These are phyloP conservation scores for Gallinago undulata DNA, from an alignment of 2,113 vertebrate genomes.

Conservation along the genomic window DNA sequence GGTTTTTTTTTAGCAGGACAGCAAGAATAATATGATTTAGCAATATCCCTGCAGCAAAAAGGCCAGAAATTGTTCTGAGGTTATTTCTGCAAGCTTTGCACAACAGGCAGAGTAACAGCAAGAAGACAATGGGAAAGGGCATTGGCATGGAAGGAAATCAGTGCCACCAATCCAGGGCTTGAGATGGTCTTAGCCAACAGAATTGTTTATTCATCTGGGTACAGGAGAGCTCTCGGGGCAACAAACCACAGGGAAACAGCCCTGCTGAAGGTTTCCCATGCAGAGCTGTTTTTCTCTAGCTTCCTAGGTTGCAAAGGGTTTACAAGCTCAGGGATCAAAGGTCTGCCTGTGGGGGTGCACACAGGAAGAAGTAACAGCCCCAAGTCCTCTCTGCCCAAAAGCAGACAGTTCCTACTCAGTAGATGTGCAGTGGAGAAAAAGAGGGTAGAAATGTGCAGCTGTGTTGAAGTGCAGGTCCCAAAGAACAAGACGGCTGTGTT, in stretches of 20 bases:
- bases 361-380: background rate
- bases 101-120: background rate
- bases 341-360: background rate
- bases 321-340: background rate
- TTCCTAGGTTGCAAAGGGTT: background rate
- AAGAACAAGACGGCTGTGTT: background rate
- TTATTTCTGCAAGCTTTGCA: conserved; percentile 24
- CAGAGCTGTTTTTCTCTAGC: background rate
- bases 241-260: background rate
- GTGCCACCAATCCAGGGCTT: background rate
- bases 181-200: background rate
- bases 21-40: conserved; percentile 48
- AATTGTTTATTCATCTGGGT: background rate
- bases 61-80: background rate
- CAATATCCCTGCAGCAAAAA: background rate
- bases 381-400: background rate
- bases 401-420: background rate
- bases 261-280: background rate
- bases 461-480: background rate
- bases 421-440: background rate
- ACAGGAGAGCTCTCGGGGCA: background rate
- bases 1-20: conserved; percentile 17
- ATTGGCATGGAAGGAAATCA: background rate
- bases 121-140: background rate
- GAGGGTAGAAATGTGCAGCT: background rate